Evolutionary conservation across 2,888 invertebrate genomes (phyloP).

Genomic region (Conchocele bisecta): DNA sequence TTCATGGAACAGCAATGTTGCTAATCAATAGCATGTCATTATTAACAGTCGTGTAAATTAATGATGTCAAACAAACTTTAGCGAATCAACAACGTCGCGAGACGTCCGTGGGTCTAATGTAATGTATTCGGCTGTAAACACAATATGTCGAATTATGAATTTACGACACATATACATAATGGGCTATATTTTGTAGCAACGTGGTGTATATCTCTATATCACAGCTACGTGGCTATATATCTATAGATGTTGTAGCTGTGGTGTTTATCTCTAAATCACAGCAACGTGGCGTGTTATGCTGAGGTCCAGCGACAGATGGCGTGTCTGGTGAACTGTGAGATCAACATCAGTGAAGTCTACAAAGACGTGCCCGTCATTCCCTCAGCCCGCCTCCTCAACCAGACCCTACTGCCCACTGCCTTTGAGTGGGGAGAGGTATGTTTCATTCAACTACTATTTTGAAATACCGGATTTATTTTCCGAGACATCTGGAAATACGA

Average conservation of each 20-base stretch:
- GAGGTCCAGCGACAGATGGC: conserved; percentile 80
- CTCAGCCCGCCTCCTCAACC: conserved; percentile 76
- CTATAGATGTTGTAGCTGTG: neutral
- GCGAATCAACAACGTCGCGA: too few relatives aligned
- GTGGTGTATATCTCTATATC: neutral
- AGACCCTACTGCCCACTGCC: conserved; percentile 76
- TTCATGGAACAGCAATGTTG: too few relatives aligned
- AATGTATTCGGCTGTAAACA: too few relatives aligned
- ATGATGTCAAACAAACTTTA: too few relatives aligned
- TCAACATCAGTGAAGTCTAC: conserved; percentile 77
- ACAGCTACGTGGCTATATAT: conserved; percentile 63
- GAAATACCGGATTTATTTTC: too few relatives aligned
- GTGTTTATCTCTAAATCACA: conserved; percentile 37
- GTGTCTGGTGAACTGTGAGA: conserved; percentile 75
- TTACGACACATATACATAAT: neutral
- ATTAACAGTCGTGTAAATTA: too few relatives aligned
- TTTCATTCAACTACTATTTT: too few relatives aligned
- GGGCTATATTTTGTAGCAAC: neutral
- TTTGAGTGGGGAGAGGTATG: conserved; percentile 77
- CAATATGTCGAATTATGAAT: neutral
- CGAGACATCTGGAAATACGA: too few relatives aligned
- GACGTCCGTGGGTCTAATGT: too few relatives aligned
- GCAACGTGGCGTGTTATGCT: conserved; percentile 69
- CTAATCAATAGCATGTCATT: too few relatives aligned
- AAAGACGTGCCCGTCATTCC: conserved; percentile 73